Evolutionary conservation across 2,797 vertebrate species (phyloP), one percentile per base, ranked within the genome.

Genomic region (Poeciliopsis gracilis): DNA sequence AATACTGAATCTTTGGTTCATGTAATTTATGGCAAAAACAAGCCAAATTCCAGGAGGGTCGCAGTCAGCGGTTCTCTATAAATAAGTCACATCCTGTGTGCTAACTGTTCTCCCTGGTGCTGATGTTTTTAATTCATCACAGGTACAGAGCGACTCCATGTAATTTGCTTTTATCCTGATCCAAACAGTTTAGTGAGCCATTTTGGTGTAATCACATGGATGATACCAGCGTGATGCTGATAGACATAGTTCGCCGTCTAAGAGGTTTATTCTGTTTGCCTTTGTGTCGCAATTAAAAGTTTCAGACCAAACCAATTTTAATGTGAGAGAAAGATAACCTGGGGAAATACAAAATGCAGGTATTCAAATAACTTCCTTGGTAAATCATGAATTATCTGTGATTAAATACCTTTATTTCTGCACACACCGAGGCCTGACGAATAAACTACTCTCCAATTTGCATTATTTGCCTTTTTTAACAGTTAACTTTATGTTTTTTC

Each of bases 11-110:
- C 15, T 73, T 71, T 78, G 9, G 69, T 78, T 77, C 10, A 33
- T 73, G 15, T 69, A 8, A 75, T 72, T 67, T 23, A 43, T 46
- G 75, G 59, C 18, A 70, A 30, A 4, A 3, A n/a, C 13, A 78
- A 57, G 63, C 28, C n/a, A 53, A 49, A 47, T 74, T 81, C 25
- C 49, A 75, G 55, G 23, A 73, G 47, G 10, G 49, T 4, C 71
- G 43, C 0, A 66, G 16, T 41, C 41, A 73, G 23, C 69, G 20
- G 36, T 46, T 12, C 38, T 74, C 69, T 72, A 71, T 61, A 75
- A 28, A 71, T 61, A 75, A 28, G 75, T 76, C 41, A 43, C 41
- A 69, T 12, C 11, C 11, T n/a, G 25, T 15, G 25, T n/a, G 23
- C 66, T 69, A 15, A 45, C 33, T 67, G 36, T 67, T 67, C 16